phyloP scores from a whole-genome alignment of 2,888 invertebrate genomes.

The Platypus cylindrus region DNA sequence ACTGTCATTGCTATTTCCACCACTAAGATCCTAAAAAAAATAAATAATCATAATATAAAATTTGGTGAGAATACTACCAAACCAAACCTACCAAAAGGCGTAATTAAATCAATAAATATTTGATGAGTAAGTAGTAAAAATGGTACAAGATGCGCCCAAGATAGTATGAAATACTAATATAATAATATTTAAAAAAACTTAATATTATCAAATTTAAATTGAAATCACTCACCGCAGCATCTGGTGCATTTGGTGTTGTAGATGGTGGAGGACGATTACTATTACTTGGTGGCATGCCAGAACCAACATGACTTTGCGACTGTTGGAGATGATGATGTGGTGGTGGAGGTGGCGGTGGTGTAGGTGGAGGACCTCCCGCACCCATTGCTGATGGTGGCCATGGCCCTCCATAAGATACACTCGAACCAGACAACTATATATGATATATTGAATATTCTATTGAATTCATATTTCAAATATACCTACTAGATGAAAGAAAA shows the following conservation, averaged over 20 bases:
- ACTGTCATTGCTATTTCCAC: conserved; percentile 47
- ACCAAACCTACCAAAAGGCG: no score
- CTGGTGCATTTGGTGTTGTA: conserved; percentile 66
- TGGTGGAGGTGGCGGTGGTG: conserved; percentile 14
- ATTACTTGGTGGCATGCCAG: no score
- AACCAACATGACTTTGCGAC: conserved; percentile 15
- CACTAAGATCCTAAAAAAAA: conserved; percentile 63
- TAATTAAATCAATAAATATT: no score
- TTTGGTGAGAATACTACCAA: no score
- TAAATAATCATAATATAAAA: no score
- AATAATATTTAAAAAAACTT: conserved; percentile 1
- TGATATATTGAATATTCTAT: no score
- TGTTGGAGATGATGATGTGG: conserved; percentile 20
- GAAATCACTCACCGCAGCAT: conserved; percentile 51
- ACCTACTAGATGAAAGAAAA: no score
- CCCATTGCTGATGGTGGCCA: conserved; percentile 29
- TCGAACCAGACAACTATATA: no score
- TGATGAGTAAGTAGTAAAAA: no score
- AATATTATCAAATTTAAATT: conserved; percentile 3
- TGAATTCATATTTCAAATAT: no score
- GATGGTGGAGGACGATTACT: conserved; percentile 60
- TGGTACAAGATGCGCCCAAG: no score
- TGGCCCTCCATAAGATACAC: no score
- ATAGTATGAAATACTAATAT: background rate
- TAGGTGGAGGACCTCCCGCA: conserved; percentile 30